Conservation (phyloP, 1,140 invertebrate genomes). For the Temnothorax longispinosus region DNA sequence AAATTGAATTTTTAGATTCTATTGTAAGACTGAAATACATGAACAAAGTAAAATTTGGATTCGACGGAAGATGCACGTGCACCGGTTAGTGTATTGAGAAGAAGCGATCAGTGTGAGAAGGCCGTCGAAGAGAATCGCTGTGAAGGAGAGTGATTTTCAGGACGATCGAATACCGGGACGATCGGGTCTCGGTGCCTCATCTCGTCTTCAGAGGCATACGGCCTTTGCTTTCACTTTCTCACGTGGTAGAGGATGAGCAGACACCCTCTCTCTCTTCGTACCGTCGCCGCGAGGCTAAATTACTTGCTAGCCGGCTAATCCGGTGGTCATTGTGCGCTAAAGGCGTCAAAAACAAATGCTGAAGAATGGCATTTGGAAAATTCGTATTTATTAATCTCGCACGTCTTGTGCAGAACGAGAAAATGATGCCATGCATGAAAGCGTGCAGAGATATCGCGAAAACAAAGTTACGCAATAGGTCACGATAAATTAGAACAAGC, state of each 20-base stretch:
- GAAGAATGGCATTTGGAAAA: slow-evolving; percentile 23
- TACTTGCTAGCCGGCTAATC: slow-evolving; percentile 39
- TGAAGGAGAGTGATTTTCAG: slow-evolving; percentile 51
- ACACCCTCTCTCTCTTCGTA: slow-evolving; percentile 15
- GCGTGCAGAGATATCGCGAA: background rate
- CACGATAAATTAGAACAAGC: background rate
- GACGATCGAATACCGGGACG: slow-evolving; percentile 62
- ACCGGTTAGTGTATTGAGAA: background rate
- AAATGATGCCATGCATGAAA: background rate
- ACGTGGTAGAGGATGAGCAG: slow-evolving; percentile 70
- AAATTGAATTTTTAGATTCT: background rate
- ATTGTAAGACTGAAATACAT: background rate
- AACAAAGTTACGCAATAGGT: slow-evolving; percentile 31
- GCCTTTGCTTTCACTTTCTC: slow-evolving; percentile 78
- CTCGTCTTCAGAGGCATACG: slow-evolving; percentile 57
- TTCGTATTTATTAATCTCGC: slow-evolving; percentile 1
- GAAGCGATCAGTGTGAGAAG: slow-evolving; percentile 1
- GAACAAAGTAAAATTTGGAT: background rate
- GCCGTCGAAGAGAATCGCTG: slow-evolving; percentile 19
- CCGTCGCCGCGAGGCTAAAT: slow-evolving; percentile 23
- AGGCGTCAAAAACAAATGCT: slow-evolving; percentile 39
- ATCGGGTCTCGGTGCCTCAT: slow-evolving; percentile 58
- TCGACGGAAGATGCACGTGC: background rate
- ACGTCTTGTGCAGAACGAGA: background rate
- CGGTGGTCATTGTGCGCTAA: slow-evolving; percentile 33